Base-by-base conservation (phyloP, 2,113 vertebrate genomes). In the Felis catus region DNA sequence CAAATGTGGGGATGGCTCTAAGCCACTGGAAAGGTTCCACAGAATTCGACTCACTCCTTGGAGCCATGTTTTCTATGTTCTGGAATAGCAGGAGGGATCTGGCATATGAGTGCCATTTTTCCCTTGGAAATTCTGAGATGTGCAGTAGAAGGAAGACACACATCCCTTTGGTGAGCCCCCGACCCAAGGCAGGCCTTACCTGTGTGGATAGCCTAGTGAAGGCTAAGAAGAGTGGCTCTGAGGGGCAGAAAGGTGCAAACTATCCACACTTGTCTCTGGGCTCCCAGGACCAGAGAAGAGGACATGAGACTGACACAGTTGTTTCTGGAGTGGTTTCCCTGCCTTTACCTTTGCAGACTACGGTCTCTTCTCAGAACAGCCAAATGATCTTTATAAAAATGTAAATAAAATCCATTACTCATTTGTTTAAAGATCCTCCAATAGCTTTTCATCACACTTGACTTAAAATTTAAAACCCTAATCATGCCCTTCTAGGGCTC, bases 1-100 rank as follows among this genome's bases (percentile, higher is more conserved):
- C 96, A 95, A 97, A 74, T 31, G 29, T 94, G 74, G 23, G 5
- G 27, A 39, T 78, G 33, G 74, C 80, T 82, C 31, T 97, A 27
- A 39, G 95, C 83, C 36, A 70, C 53, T 65, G 53, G 48, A 96
- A 97, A 85, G 95, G 36, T 55, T 76, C 71, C 15, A 12, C 15
- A 53, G 98, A 97, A 84, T 71, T 8, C 0, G 0, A 36, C 33
- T 19, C 1, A 0, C 91, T 94, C 10, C 61, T 80, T 51, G 31
- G n/a, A 66, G 81, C 96, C 73, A 5, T 74, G 93, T 93, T 45
- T 89, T 94, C 76, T 95, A 51, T 48, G 18, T 55, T 88, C 71
- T 73, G 8, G 53, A 82, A 51, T 79, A 55, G 84, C 18, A 39
- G 11, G 45, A 89, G n/a, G 84, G 19, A 78, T 25, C 58, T 39